Evolutionary conservation across 1,140 invertebrate genomes (phyloP).

Genomic region (Drusus annulatus): DNA sequence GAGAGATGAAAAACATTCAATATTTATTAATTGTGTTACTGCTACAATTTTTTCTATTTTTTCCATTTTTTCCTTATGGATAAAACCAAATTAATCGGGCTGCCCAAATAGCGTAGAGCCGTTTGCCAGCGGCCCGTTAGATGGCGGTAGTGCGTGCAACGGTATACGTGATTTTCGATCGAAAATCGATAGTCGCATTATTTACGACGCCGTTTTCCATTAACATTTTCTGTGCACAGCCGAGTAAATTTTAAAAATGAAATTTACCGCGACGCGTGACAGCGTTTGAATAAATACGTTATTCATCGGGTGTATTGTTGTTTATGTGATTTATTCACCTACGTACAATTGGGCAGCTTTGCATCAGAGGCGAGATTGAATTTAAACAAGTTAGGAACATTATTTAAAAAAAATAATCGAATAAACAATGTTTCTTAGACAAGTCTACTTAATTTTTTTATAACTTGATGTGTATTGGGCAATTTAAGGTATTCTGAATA

Average conservation of each 20-base stretch:
- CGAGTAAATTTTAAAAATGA: conserved; percentile 34
- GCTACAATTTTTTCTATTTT: no score
- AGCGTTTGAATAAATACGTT: conserved; percentile 50
- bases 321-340: conserved; percentile 58
- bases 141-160: conserved; percentile 3
- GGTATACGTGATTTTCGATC: neutral
- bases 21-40: no score
- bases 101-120: neutral
- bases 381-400: conserved; percentile 18
- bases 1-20: no score
- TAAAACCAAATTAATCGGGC: no score
- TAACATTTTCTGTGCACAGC: conserved; percentile 4
- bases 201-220: conserved; percentile 36
- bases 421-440: neutral
- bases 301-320: conserved; percentile 36
- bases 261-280: conserved; percentile 36
- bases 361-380: conserved; percentile 22
- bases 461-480: no score
- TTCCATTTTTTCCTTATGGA: no score
- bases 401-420: neutral
- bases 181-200: conserved; percentile 13
- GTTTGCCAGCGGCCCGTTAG: neutral
- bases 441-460: no score
- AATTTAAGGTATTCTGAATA: no score
- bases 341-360: conserved; percentile 38